Evolutionary conservation across 2,888 invertebrate species (phyloP), one percentile per base, ranked within the genome.

Genomic region (Agrypnus murinus): DNA sequence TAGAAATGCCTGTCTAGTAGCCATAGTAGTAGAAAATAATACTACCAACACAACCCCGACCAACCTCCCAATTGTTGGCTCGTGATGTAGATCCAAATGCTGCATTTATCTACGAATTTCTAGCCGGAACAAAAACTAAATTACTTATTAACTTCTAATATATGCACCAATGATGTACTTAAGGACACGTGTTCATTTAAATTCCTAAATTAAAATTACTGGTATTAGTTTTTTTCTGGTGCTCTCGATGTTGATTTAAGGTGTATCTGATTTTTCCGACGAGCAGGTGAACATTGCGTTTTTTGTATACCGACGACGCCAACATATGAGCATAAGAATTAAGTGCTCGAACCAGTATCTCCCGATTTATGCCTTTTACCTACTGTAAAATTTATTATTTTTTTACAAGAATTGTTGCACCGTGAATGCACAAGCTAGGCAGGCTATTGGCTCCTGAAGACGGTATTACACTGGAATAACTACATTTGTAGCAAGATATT

Each of bases 181-280:
- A 65, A 71, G 57, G 74, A 74, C 80, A 79, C 77, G 78, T 79
- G 80, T 78, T 80, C 80, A 80, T 80, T 80, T 80, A 78, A 78
- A 80, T 80, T 79, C 78, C 74, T 77, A 78, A 80, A 80, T 80
- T 80, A 79, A 78, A 80, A 80, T 80, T 78, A 78, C 78, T 75
- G 74, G 77, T 77, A 77, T 75, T 76, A 74, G 73, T 72, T 71
- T 74, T 75, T 75, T 72, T 73, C 25, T 25, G 25, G 25, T 43
- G 25, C 25, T 60, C 67, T 60, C 67, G 65, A 76, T 78, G 76
- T 77, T 75, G 77, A 77, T 77, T 75, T 77, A 77, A 77, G 69
- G 71, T 69, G 76, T 75, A 75, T 77, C 77, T 74, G 78, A 78
- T 78, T 78, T 77, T 78, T 76, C 71, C 66, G 60, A 59, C 63